These are phyloP conservation scores for Microplitis mediator DNA, from an alignment of 1,140 invertebrate species.

Conservation along the genomic window DNA sequence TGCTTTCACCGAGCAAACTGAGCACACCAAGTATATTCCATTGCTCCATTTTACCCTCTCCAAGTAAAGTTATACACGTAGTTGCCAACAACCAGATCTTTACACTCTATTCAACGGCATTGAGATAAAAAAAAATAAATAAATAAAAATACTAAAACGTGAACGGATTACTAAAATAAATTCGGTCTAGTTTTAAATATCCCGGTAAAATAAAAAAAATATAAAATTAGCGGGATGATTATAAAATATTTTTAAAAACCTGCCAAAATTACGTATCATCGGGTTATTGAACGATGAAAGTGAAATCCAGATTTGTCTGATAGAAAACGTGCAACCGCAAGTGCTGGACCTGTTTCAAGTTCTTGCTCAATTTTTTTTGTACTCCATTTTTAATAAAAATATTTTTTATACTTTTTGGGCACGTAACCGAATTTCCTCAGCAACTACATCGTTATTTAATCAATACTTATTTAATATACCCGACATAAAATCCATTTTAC, in stretches of 20 bases:
- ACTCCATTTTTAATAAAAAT: background rate
- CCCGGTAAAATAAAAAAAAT: no score
- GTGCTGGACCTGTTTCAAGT: slow-evolving; percentile 10
- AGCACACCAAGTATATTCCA: slow-evolving; percentile 1
- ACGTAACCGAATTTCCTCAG: background rate
- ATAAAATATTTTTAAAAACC: background rate
- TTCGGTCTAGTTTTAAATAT: no score
- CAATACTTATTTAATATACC: no score
- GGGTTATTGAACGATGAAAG: slow-evolving; percentile 57
- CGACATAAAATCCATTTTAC: no score
- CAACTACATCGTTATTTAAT: no score
- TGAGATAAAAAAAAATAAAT: background rate
- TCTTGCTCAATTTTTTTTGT: background rate
- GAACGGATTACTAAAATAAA: no score
- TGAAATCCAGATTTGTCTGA: slow-evolving; percentile 36
- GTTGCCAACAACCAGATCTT: background rate
- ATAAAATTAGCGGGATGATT: background rate
- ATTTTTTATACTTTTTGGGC: background rate
- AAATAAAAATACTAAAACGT: no score
- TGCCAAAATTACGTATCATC: slow-evolving; percentile 40
- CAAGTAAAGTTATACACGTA: background rate
- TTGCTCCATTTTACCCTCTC: slow-evolving; percentile 24
- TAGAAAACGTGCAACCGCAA: background rate
- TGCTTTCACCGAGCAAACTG: slow-evolving; percentile 19
- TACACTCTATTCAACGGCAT: background rate